Evolutionary conservation across 2,888 invertebrate genomes (phyloP).

Genomic region (Pollenia griseotomentosa): DNA sequence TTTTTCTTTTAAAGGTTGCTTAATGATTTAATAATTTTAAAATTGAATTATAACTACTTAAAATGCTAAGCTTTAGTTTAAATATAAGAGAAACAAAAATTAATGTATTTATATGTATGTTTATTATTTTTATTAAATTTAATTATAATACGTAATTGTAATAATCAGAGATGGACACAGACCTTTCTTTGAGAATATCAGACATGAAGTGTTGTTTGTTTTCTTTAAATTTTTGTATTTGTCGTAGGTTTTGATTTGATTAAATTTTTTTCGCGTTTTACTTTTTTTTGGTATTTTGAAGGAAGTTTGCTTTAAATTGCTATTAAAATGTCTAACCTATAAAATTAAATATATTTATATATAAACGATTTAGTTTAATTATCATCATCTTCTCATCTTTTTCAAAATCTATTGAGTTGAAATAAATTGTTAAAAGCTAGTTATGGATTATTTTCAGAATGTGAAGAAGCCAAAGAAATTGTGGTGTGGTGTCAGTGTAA

Average conservation of each 20-base stretch:
- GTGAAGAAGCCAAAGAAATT: constrained; percentile 4
- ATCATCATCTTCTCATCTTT: constrained; percentile 44
- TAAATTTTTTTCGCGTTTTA: constrained; percentile 11
- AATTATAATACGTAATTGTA: constrained; percentile 21
- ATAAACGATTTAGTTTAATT: constrained; percentile 49
- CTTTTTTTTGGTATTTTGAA: constrained; percentile 49
- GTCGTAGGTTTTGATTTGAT: constrained; percentile 56
- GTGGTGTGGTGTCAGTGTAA: constrained; percentile 7
- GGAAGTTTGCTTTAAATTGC: constrained; percentile 53
- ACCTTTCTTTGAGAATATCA: constrained; percentile 58
- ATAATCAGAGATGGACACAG: constrained; percentile 6
- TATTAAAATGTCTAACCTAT: constrained; percentile 70
- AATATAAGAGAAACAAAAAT: constrained; percentile 33
- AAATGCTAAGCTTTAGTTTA: constrained; percentile 32
- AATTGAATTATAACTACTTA: constrained; percentile 53
- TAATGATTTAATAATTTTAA: constrained; percentile 33
- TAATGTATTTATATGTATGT: not conserved
- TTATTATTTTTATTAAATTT: not conserved
- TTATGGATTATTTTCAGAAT: constrained; percentile 9
- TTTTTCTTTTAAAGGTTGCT: constrained; percentile 4
- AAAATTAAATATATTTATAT: constrained; percentile 65
- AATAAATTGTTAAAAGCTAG: constrained; percentile 48
- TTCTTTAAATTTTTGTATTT: constrained; percentile 47
- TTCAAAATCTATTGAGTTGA: constrained; percentile 28
- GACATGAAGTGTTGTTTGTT: constrained; percentile 58